Conservation (phyloP, 2,113 vertebrate species). For the Enhydra lutris region DNA sequence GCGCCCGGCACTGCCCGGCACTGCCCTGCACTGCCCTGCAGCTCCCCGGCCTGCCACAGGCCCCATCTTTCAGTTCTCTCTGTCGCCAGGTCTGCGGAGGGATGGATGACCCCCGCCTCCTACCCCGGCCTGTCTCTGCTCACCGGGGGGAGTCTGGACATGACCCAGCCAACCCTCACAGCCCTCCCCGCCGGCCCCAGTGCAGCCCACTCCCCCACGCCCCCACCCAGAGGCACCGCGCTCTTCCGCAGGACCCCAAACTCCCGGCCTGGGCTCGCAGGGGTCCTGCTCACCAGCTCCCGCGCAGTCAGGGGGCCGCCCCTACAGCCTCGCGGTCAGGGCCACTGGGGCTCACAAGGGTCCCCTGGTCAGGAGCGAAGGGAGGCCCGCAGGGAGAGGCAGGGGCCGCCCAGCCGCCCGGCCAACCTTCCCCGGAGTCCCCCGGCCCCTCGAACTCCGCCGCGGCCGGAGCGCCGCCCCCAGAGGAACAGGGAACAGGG, state of each 20-base stretch:
- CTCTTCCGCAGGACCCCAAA: neutral
- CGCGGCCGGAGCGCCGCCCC: neutral
- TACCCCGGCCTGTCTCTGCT: neutral
- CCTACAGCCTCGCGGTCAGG: neutral
- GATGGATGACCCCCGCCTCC: neutral
- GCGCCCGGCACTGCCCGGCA: too few relatives aligned
- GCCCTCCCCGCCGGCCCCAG: neutral
- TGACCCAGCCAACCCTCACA: neutral
- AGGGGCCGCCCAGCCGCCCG: neutral
- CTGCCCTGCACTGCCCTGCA: too few relatives aligned
- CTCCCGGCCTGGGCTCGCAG: neutral
- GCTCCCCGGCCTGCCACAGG: neutral
- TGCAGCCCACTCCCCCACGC: neutral
- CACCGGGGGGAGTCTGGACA: accelerated
- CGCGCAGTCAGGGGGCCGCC: neutral
- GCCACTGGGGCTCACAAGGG: neutral
- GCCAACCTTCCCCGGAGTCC: neutral
- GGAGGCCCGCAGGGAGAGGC: neutral
- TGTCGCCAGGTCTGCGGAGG: neutral
- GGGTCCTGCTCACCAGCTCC: neutral
- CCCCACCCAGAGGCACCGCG: too few relatives aligned
- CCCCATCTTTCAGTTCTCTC: neutral
- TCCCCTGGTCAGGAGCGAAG: neutral
- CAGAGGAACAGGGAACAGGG: neutral
- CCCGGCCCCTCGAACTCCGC: neutral